Percentiles rank a stretch among this genome's conserved stretches.
phyloP scores from a whole-genome alignment of 1,140 invertebrate species.

The Drosophila erecta region DNA sequence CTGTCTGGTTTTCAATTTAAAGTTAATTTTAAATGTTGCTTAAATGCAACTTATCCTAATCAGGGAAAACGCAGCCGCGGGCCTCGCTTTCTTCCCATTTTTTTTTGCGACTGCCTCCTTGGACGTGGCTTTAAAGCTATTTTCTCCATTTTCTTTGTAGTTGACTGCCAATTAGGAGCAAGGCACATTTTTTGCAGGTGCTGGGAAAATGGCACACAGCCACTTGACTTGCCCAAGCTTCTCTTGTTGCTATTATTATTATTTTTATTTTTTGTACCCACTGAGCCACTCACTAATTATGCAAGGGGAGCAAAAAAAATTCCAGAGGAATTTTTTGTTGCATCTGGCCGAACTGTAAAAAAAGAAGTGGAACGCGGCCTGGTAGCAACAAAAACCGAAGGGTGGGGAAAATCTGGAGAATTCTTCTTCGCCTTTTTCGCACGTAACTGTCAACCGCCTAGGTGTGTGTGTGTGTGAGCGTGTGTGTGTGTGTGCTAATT shows the following conservation, averaged over 20 bases:
- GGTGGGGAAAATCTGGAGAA: conserved; percentile 58
- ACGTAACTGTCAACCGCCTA: conserved; percentile 47
- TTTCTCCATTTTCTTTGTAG: conserved; percentile 47
- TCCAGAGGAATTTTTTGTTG: conserved; percentile 41
- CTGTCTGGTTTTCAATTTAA: conserved; percentile 52
- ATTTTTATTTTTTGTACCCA: conserved; percentile 42
- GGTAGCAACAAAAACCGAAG: conserved; percentile 19
- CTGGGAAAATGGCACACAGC: conserved; percentile 77
- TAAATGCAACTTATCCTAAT: conserved; percentile 57
- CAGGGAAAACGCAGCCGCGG: conserved; percentile 30
- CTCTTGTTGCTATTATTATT: conserved; percentile 37
- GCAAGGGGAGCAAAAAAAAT: conserved; percentile 44
- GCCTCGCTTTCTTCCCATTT: neutral
- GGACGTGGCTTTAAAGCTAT: conserved; percentile 35
- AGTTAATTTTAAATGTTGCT: conserved; percentile 55
- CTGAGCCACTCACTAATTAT: conserved; percentile 80
- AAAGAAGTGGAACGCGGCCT: conserved; percentile 62
- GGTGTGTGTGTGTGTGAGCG: conserved; percentile 6
- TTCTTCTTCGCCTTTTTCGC: conserved; percentile 55
- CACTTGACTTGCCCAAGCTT: conserved; percentile 67
- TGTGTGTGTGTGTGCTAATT: conserved; percentile 70
- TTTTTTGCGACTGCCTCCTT: neutral
- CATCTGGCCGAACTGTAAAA: conserved; percentile 48
- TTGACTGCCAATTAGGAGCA: conserved; percentile 63
- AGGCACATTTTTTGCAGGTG: conserved; percentile 52